Conservation (phyloP, 2,113 vertebrate species). For the Procapra przewalskii region DNA sequence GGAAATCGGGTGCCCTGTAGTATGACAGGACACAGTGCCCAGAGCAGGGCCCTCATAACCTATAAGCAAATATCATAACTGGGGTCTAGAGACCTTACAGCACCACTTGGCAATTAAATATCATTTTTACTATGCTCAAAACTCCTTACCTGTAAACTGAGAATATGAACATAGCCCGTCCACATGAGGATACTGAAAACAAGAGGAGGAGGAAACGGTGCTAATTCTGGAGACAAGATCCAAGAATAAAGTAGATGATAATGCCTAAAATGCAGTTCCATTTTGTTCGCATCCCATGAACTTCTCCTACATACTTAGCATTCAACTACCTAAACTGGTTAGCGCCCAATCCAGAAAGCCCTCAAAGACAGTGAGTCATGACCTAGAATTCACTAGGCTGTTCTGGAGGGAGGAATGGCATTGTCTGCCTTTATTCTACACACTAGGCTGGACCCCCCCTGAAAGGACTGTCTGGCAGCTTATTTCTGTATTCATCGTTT, state of each 20-base stretch:
- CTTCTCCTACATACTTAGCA: neutral
- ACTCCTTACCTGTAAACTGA: neutral
- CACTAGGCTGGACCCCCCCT: too few species aligned
- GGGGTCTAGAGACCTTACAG: neutral
- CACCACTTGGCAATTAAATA: neutral
- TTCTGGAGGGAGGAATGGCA: neutral
- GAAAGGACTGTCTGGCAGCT: neutral
- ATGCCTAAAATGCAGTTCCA: neutral
- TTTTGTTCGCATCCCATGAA: neutral
- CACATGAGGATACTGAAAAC: neutral
- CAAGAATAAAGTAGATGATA: neutral
- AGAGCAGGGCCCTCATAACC: too few species aligned
- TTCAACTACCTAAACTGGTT: neutral
- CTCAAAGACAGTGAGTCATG: neutral
- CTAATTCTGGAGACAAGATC: neutral
- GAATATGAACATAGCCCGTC: neutral
- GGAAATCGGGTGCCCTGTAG: neutral
- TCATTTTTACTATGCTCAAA: neutral
- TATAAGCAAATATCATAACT: neutral
- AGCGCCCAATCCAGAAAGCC: neutral
- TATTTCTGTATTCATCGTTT: neutral
- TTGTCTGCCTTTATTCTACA: neutral
- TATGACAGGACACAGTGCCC: neutral
- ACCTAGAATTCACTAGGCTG: neutral
- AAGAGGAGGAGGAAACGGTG: neutral